Evolutionary conservation across 2,888 invertebrate genomes (phyloP).

Genomic region (Euzetes globulus): DNA sequence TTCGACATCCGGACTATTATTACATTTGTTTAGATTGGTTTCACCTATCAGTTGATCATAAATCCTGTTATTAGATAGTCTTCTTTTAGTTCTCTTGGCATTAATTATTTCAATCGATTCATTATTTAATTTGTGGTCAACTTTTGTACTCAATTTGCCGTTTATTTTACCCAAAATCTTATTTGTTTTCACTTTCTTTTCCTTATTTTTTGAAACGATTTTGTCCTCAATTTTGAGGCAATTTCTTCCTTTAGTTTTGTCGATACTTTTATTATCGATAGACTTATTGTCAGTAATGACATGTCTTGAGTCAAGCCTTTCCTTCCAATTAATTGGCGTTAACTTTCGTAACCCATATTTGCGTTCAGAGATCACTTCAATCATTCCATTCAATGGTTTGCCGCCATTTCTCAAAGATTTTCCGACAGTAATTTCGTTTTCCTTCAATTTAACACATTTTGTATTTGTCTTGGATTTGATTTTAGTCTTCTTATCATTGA

Average conservation of each 20-base stretch:
- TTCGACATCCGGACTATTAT: too few relatives aligned
- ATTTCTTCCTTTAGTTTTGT: neutral
- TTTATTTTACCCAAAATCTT: neutral
- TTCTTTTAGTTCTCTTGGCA: neutral
- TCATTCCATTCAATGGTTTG: too few relatives aligned
- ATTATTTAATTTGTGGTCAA: neutral
- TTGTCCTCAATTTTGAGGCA: neutral
- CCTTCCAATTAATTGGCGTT: conserved; percentile 14
- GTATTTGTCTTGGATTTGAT: neutral
- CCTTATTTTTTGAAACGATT: neutral
- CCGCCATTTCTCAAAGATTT: neutral
- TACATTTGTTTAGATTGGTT: too few relatives aligned
- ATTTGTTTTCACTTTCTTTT: neutral
- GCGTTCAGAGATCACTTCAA: too few relatives aligned
- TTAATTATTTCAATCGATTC: neutral
- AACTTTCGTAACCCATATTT: conserved; percentile 1
- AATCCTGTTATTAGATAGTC: neutral
- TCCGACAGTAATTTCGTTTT: neutral
- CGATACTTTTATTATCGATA: neutral
- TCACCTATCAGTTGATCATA: neutral
- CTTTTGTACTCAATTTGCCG: neutral
- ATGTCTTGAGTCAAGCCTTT: conserved; percentile 7
- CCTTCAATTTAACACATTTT: neutral
- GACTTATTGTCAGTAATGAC: neutral
- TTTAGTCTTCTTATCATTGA: neutral